Base-by-base conservation (phyloP, 1,140 invertebrate genomes). In the Hyles vespertilio region DNA sequence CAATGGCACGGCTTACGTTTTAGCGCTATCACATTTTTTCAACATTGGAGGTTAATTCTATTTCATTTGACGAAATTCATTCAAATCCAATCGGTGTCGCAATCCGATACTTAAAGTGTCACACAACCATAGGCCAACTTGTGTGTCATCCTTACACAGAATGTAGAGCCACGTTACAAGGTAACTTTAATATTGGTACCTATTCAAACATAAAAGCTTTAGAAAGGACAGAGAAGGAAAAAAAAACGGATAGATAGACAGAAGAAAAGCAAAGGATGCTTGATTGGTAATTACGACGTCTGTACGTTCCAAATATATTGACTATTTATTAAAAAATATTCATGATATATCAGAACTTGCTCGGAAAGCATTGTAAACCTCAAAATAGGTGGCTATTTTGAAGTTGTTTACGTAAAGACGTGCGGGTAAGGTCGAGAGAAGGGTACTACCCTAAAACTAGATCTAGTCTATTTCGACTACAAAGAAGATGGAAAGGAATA, bases 401-500 rank as follows among this genome's bases (percentile, higher is more conserved):
- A n/a, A 32, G 36, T 48, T 49, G 44, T 54, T 32, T 22, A 56
- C 59, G 60, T 57, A 57, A 50, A 62, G 61, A 64, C 69, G 68
- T 62, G 57, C 33, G 51, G 22, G 22, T 22, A 69, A 65, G 61
- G 69, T 66, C 70, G 58, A 67, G 69, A 69, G 51, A 69, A 61
- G 74, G 70, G 76, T 59, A 63, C 80, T 85, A 82, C 74, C 76
- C 83, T 86, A 88, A 70, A 67, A 65, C 85, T 88, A 88, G 71
- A 54, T 73, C 85, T 88, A 87, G 67, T 74, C 84, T 87, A 88
- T 71, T 72, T 79, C 57, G 66, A 69, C 82, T 87, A 87, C 84
- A 46, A 52, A 87, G 76, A 83, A 86, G 82, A 86, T 89, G 82
- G 82, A 87, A 85, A 86, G 86, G 77, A 84, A 86, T 87, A 87